Evolutionary conservation across 2,113 vertebrate species (phyloP).

Genomic region (Puntigrus tetrazona): DNA sequence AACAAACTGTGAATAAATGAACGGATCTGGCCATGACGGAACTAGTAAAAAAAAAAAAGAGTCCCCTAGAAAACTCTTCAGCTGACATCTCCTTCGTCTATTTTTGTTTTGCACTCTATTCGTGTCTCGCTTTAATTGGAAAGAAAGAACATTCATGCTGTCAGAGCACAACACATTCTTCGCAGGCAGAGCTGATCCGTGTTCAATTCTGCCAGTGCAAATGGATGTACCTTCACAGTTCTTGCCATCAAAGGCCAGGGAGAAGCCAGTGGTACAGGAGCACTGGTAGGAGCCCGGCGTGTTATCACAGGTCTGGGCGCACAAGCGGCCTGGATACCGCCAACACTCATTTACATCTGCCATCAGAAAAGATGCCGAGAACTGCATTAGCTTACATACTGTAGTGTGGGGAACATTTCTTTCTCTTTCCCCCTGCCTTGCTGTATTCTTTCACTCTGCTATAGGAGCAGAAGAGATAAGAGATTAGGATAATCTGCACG

Average conservation of each 20-base stretch:
- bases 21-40: constrained; percentile 5
- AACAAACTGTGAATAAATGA: constrained; percentile 26
- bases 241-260: constrained; percentile 81
- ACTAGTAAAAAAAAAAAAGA: constrained; percentile 30
- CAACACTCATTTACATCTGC: constrained; percentile 95
- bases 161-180: not conserved
- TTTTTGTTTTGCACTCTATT: constrained; percentile 6
- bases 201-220: not conserved
- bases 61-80: not conserved
- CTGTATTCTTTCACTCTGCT: not conserved
- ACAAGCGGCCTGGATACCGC: constrained; percentile 85
- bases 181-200: not conserved
- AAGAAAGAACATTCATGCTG: not conserved
- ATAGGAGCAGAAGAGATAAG: not conserved
- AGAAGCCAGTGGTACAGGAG: constrained; percentile 86
- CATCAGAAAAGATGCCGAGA: constrained; percentile 37
- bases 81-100: constrained; percentile 3
- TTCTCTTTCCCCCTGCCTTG: not conserved
- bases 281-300: constrained; percentile 89
- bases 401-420: not conserved
- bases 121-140: not conserved
- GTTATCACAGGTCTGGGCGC: constrained; percentile 93
- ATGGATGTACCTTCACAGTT: constrained; percentile 87
- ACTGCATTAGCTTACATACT: not conserved
- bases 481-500: constrained; percentile 9